Conservation (phyloP, 2,797 vertebrate species). For the Echeneis naucrates region DNA sequence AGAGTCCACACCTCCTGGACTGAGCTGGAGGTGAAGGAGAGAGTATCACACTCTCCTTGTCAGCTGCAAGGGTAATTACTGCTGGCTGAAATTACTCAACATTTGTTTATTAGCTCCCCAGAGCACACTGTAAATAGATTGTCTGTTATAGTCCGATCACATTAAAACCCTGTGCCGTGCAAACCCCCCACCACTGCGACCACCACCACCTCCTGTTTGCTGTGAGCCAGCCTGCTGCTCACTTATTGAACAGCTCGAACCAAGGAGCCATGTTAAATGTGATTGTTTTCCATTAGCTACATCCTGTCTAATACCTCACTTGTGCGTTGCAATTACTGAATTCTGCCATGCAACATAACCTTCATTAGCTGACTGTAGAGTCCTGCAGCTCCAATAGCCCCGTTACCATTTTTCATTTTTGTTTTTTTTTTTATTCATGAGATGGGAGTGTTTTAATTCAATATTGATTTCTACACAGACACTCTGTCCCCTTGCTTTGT, state of each 20-base stretch:
- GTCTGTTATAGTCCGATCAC: slow-evolving; percentile 99
- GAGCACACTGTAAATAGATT: slow-evolving; percentile 99
- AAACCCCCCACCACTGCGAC: slow-evolving; percentile 71
- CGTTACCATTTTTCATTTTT: slow-evolving; percentile 71
- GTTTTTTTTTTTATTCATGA: slow-evolving; percentile 79
- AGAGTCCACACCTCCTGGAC: slow-evolving; percentile 94
- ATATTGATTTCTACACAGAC: slow-evolving; percentile 80
- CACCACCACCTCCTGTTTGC: slow-evolving; percentile 91
- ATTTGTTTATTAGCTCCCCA: slow-evolving; percentile 99
- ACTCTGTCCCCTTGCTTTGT: slow-evolving; percentile 59
- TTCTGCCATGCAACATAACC: slow-evolving; percentile 85
- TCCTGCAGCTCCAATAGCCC: slow-evolving; percentile 70
- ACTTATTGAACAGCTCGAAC: slow-evolving; percentile 93
- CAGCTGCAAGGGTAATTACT: slow-evolving; percentile 99
- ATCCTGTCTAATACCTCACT: slow-evolving; percentile 91
- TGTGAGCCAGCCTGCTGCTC: slow-evolving; percentile 93
- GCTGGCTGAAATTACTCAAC: slow-evolving; percentile 99
- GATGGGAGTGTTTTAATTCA: slow-evolving; percentile 79
- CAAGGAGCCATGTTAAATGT: slow-evolving; percentile 95
- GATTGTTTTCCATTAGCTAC: slow-evolving; percentile 97
- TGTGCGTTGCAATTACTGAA: slow-evolving; percentile 87
- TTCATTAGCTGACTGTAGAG: slow-evolving; percentile 85
- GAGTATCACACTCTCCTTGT: slow-evolving; percentile 99
- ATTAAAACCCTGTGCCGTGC: slow-evolving; percentile 94
- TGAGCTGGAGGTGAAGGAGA: slow-evolving; percentile 99